A percentile compares a stretch with the other conserved stretches of the same genome.
These are phyloP conservation scores for Agapetus fuscipes DNA, from an alignment of 2,888 invertebrate species.

Conservation along the genomic window DNA sequence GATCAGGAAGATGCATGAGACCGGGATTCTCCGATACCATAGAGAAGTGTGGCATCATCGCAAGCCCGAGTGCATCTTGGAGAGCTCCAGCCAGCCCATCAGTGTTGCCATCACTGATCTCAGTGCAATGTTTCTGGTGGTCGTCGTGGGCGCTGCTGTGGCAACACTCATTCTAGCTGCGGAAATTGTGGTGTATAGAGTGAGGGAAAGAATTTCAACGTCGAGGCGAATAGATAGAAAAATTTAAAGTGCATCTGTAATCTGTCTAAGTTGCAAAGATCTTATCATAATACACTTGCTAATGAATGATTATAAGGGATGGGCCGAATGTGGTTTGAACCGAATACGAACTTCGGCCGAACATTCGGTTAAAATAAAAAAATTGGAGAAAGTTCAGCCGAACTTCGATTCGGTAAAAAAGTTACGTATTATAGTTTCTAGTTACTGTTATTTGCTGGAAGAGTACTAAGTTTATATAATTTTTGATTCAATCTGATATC, in stretches of 20 bases:
- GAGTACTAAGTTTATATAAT: not conserved
- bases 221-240: not conserved
- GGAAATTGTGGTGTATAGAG: constrained; percentile 1
- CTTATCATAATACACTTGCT: too few species aligned
- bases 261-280: too few species aligned
- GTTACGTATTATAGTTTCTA: too few species aligned
- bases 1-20: constrained; percentile 11
- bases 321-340: too few species aligned
- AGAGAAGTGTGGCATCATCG: constrained; percentile 9
- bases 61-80: constrained; percentile 11
- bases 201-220: not conserved
- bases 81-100: constrained; percentile 1
- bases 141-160: constrained; percentile 1
- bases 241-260: too few species aligned
- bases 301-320: too few species aligned
- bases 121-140: constrained; percentile 8
- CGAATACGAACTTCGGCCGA: too few species aligned
- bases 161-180: constrained; percentile 7
- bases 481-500: not conserved
- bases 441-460: too few species aligned
- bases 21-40: constrained; percentile 13
- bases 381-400: too few species aligned
- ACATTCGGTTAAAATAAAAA: too few species aligned
- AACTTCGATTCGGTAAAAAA: too few species aligned
- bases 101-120: constrained; percentile 13